phyloP scores from a whole-genome alignment of 1,140 invertebrate genomes.

The Halictus rubicundus region DNA sequence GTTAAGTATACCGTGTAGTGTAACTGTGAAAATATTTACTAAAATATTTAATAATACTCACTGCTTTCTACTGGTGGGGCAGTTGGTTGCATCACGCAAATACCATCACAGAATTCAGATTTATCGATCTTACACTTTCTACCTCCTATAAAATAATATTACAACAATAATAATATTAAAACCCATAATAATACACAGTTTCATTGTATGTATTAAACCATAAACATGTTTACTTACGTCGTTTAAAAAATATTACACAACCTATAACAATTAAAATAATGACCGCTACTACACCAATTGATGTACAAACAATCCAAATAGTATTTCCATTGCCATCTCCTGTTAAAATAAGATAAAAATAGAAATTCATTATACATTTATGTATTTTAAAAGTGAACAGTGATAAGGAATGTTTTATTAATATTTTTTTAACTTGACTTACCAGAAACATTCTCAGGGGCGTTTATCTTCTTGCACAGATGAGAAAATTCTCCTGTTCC shows the following conservation, averaged over 20 bases:
- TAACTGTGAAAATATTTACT: slow-evolving; percentile 21
- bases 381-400: background rate
- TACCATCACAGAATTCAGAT: slow-evolving; percentile 40
- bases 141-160: slow-evolving; percentile 44
- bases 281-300: background rate
- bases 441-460: background rate
- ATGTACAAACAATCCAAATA: background rate
- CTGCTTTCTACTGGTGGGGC: slow-evolving; percentile 66
- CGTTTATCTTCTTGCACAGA: slow-evolving; percentile 29
- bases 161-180: background rate
- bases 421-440: background rate
- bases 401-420: background rate
- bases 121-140: slow-evolving; percentile 34
- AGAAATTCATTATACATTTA: too few relatives aligned
- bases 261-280: background rate
- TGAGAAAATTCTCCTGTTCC: slow-evolving; percentile 38
- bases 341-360: too few relatives aligned
- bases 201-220: background rate
- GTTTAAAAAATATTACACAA: background rate
- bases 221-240: slow-evolving; percentile 32
- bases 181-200: too few relatives aligned
- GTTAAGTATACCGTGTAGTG: background rate
- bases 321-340: too few relatives aligned
- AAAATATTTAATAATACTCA: slow-evolving; percentile 55
- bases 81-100: slow-evolving; percentile 61